A percentile compares a stretch with the other conserved stretches of the same genome.
Conservation (phyloP, 2,797 vertebrate genomes). For the Platyrinchus mystaceus region DNA sequence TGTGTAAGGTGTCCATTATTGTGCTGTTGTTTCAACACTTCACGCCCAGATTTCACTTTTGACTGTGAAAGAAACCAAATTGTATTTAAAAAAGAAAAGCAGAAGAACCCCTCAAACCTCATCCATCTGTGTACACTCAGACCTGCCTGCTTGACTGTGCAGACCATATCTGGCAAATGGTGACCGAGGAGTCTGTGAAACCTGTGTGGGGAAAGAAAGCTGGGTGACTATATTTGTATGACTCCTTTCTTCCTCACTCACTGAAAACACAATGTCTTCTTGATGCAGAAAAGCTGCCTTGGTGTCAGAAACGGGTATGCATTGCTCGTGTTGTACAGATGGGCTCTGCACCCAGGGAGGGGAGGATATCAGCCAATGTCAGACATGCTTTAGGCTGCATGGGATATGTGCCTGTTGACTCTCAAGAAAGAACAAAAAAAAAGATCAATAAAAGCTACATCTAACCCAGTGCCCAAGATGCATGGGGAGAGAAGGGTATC, state of each 20-base stretch:
- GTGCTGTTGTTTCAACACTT: not conserved
- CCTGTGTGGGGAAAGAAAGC: not conserved
- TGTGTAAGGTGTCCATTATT: not conserved
- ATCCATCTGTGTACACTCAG: not conserved
- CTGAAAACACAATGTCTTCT: not conserved
- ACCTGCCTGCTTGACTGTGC: not conserved
- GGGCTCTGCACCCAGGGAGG: not conserved
- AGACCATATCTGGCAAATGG: not conserved
- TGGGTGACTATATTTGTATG: not conserved
- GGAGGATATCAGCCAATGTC: not conserved
- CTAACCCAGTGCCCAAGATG: fast-evolving
- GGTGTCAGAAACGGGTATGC: not conserved
- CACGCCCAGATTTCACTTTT: not conserved
- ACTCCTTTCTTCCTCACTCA: not conserved
- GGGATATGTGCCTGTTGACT: not conserved
- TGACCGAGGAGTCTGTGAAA: not conserved
- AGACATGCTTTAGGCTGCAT: fast-evolving
- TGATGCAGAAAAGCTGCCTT: not conserved
- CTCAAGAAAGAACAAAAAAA: not conserved
- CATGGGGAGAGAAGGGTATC: not conserved
- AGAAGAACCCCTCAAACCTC: not conserved
- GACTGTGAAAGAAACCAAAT: not conserved
- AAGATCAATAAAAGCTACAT: not conserved
- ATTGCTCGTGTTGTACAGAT: fast-evolving
- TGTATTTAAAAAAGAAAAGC: not conserved